A percentile compares a stretch with the other conserved stretches of the same genome.
Conservation (phyloP, 1,140 invertebrate genomes). For the Drosophila punjabiensis region DNA sequence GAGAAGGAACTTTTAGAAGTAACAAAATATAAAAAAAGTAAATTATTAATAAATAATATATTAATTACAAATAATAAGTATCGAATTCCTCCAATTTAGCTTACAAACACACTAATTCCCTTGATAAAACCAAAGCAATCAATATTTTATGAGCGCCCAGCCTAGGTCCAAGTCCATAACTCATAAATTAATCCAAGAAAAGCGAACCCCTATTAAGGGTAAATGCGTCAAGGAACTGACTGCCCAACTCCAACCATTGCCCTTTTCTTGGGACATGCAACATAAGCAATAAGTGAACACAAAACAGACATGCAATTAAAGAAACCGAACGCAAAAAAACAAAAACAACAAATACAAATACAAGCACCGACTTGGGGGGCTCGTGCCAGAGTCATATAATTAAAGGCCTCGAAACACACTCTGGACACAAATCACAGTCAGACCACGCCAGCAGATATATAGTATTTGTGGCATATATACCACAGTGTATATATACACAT, state of each 20-base stretch:
- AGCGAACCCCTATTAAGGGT: conserved; percentile 1
- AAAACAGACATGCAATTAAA: conserved; percentile 48
- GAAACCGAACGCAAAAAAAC: conserved; percentile 3
- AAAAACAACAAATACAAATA: conserved; percentile 4
- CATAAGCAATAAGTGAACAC: conserved; percentile 27
- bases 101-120: not conserved
- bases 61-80: not conserved
- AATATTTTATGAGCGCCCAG: conserved; percentile 24
- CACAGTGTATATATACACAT: not conserved
- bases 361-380: conserved; percentile 33
- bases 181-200: conserved; percentile 38
- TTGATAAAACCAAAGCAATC: conserved; percentile 4
- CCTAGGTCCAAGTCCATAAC: conserved; percentile 1
- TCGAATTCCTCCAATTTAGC: not conserved
- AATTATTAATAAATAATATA: not conserved
- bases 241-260: conserved; percentile 4
- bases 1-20: no score
- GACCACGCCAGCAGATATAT: conserved; percentile 9
- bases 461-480: conserved; percentile 15
- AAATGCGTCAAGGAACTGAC: conserved; percentile 46
- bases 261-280: conserved; percentile 28
- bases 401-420: conserved; percentile 30
- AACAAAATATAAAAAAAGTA: not conserved
- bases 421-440: conserved; percentile 43
- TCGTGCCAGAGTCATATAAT: conserved; percentile 52